Evolutionary conservation across 1,140 invertebrate species (phyloP), one percentile per base, ranked within the genome.

Genomic region (Parapsyche elsis): DNA sequence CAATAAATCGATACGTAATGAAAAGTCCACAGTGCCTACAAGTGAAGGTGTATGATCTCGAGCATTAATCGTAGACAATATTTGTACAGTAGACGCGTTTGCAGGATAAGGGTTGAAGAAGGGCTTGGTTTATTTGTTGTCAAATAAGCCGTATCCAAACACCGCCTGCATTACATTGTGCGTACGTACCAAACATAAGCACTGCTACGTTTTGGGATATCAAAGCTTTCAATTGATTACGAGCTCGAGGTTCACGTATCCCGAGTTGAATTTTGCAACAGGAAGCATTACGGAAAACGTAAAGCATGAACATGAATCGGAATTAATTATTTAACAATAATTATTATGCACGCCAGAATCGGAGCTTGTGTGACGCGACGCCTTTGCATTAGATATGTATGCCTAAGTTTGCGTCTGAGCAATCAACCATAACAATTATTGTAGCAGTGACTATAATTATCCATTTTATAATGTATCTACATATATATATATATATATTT

Each of bases 211-310:
- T n/a, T 5, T 23, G 9, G 0, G 16, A 73, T 73, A 49, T 73
- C 71, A 73, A 46, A 73, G 71, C n/a, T n/a, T 46, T 73, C 71
- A 46, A 73, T 73, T 73, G 71, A 73, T 73, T 38, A n/a, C 5
- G 10, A 23, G 57, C 16, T 21, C 16, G 7, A 61, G 57, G 57
- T 61, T 19, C 30, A 38, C n/a, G n/a, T n/a, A n/a, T n/a, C n/a
- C n/a, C n/a, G n/a, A n/a, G n/a, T n/a, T n/a, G n/a, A 7, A 38
- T 38, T 38, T 38, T 38, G 30, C n/a, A n/a, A n/a, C n/a, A n/a
- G n/a, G n/a, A n/a, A n/a, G n/a, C n/a, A n/a, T n/a, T n/a, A n/a
- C n/a, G n/a, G n/a, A n/a, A n/a, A n/a, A n/a, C n/a, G n/a, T n/a
- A n/a, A n/a, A n/a, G n/a, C n/a, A n/a, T n/a, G n/a, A n/a, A n/a